Evolutionary conservation across 2,888 invertebrate genomes (phyloP), one percentile per base, ranked within the genome.

Genomic region (Aleiodes testaceus): DNA sequence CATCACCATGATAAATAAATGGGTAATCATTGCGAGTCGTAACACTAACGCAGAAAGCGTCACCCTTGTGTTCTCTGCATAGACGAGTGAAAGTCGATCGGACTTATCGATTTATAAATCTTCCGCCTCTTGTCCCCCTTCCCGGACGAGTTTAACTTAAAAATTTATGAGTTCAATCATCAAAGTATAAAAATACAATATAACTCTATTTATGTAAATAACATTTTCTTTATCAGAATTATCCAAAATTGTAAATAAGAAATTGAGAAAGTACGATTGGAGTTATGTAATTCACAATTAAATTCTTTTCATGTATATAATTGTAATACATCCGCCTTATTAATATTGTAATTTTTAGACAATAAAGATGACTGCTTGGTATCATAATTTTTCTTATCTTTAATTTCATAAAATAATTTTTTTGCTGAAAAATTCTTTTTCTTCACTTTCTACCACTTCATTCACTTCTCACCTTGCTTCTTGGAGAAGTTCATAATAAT

Each of bases 11-110:
- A 20, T 6, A 26, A 53, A 26, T 26, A 20, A 53, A 53, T 53
- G 47, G 42, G 30, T 66, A 73, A 77, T 74, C 73, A 69, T 72
- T 76, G 76, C 76, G 81, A 36, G 36, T 36, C 36, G 36, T 36
- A 9, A 36, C 11, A 11, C 11, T 36, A 36, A 36, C 36, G 36
- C 36, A 36, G 36, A 82, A 82, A 82, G 82, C 79, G 69, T 74
- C 73, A 72, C 78, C 36, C 11, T 9, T 6, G 36, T 36, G 36
- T 74, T 76, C 76, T 74, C 74, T 70, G 22, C 45, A 64, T 22
- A 52, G 22, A 74, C 66, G 75, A 81, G 82, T 81, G 82, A 82
- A 82, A 82, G 82, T 81, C 76, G 77, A 80, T 76, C 75, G 75
- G 77, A 78, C 71, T 77, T 76, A 71, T 73, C 77, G 79, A 81